Evolutionary conservation across 1,140 invertebrate species (phyloP).

Genomic region (Alviniconcha marisindica): DNA sequence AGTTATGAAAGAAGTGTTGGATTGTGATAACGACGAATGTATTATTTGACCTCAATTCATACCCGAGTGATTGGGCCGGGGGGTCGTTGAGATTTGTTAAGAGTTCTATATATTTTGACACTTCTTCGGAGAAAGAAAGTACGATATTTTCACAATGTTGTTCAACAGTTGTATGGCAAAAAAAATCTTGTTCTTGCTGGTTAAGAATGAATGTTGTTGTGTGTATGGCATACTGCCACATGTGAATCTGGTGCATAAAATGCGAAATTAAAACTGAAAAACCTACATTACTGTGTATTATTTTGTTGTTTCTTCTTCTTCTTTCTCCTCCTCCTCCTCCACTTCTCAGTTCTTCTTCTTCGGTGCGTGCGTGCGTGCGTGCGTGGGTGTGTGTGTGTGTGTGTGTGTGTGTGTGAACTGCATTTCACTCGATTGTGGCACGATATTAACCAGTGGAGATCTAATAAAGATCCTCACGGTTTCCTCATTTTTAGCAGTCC

Average conservation of each 20-base stretch:
- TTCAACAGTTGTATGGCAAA: conserved; percentile 1
- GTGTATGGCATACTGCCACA: neutral
- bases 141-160: conserved; percentile 28
- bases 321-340: no score
- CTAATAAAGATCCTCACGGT: no score
- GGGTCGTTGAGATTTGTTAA: neutral
- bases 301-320: no score
- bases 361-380: no score
- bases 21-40: neutral
- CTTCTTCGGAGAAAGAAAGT: conserved; percentile 13
- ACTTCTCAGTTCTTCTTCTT: no score
- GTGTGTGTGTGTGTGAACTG: no score
- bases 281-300: no score
- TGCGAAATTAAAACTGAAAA: neutral
- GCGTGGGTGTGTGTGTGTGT: no score
- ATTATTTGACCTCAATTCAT: neutral
- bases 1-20: neutral
- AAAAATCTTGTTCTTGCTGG: conserved; percentile 22
- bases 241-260: conserved; percentile 10
- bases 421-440: no score
- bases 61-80: neutral
- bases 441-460: no score
- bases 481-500: no score
- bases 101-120: conserved; percentile 34
- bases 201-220: neutral